Evolutionary conservation across 2,113 vertebrate species (phyloP), one percentile per base, ranked within the genome.

Genomic region (Picathartes gymnocephalus): DNA sequence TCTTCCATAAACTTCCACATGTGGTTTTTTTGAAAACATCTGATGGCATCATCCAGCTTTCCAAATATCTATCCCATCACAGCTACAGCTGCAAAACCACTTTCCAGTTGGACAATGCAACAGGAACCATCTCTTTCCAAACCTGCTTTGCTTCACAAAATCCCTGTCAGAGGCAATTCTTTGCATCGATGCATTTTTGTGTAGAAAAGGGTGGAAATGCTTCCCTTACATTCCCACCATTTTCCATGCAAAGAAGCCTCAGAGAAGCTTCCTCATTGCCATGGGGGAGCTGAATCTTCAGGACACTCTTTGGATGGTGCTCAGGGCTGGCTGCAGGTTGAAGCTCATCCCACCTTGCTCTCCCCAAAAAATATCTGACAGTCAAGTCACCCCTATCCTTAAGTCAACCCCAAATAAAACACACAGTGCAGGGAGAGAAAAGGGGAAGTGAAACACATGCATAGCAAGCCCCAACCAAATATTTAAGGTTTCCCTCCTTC

Each of bases 361-460:
- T 0, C 27, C 37, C 54, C 6, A 13, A 58, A 73, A 80, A 80
- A 14, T 0, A 66, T 16, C n/a, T 58, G 15, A 24, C 0, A 0
- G 18, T 61, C 62, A 89, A 53, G 27, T 42, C 42, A 73, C 30
- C 33, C 20, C 48, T 90, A 50, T 65, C 39, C 37, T 81, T 54
- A 73, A 58, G 50, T n/a, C 54, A 90, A 72, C 3, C 9, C 42
- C 61, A 87, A 86, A 77, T 44, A 88, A 64, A 92, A 50, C 11
- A 62, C 45, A 69, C 4, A 71, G 47, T 56, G n/a, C 13, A 51
- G 30, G 6, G 47, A 65, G 21, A 82, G 50, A 64, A 91, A 88
- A 56, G 9, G 35, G 20, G 60, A 92, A 92, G 62, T 24, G 24
- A 93, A 90, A 42, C 39, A 81, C 45, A 72, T 90, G 85, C 40